phyloP scores from a whole-genome alignment of 1,140 invertebrate species.

The Magallana ariakensis region DNA sequence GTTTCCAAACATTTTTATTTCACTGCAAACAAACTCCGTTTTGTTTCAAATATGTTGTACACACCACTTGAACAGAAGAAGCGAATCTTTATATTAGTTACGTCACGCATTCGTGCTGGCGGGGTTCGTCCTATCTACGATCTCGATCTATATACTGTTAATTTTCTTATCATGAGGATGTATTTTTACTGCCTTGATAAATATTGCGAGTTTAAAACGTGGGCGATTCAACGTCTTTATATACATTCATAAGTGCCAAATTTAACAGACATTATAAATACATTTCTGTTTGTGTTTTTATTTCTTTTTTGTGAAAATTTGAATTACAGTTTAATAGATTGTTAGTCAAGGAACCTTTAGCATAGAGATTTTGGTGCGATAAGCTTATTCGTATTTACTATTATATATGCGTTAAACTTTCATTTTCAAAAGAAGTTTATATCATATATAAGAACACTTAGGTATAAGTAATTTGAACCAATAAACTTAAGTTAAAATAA shows the following conservation, averaged over 20 bases:
- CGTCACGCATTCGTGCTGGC: too few relatives aligned
- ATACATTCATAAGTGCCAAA: slow-evolving; percentile 23
- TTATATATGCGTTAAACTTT: neutral
- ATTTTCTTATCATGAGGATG: too few relatives aligned
- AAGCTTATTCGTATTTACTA: neutral
- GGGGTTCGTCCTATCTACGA: too few relatives aligned
- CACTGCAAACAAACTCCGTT: too few relatives aligned
- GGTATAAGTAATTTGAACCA: neutral
- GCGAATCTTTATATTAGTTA: too few relatives aligned
- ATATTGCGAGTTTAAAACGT: neutral
- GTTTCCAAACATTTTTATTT: too few relatives aligned
- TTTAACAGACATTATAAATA: slow-evolving; percentile 18
- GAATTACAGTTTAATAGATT: slow-evolving; percentile 19
- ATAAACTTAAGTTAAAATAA: too few relatives aligned
- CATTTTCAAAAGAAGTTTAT: neutral
- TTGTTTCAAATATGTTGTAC: too few relatives aligned
- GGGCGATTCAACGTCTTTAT: neutral
- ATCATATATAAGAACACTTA: neutral
- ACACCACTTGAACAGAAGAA: too few relatives aligned
- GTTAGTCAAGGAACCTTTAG: neutral
- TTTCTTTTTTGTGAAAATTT: neutral
- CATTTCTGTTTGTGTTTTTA: neutral
- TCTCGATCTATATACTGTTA: too few relatives aligned
- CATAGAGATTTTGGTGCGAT: neutral
- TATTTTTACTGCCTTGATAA: neutral